Conservation (phyloP, 2,113 vertebrate species). For the Melanotaenia duboulayi region DNA sequence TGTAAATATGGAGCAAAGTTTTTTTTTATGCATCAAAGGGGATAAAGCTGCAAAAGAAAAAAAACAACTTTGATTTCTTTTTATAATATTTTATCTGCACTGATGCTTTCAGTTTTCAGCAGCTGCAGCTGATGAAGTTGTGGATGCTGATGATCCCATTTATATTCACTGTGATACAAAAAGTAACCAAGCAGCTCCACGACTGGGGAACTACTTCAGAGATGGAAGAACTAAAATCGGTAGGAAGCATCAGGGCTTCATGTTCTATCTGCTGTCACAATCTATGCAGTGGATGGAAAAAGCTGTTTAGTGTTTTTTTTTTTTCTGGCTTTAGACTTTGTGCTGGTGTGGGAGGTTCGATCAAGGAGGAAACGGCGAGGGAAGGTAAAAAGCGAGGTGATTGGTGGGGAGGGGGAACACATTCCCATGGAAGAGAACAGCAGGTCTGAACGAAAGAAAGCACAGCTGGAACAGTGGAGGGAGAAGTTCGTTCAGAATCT, state of each 20-base stretch:
- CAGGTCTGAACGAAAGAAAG: constrained; percentile 74
- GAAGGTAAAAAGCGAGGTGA: constrained; percentile 35
- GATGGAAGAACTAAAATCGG: constrained; percentile 82
- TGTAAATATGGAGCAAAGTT: neutral
- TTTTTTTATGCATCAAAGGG: neutral
- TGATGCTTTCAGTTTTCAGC: constrained; percentile 66
- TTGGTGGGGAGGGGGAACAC: constrained; percentile 25
- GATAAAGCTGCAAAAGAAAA: neutral
- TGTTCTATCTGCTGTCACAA: neutral
- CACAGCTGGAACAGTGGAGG: constrained; percentile 71
- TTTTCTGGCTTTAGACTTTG: constrained; percentile 74
- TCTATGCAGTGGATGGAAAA: neutral
- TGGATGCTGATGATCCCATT: constrained; percentile 59
- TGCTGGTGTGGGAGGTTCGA: constrained; percentile 85
- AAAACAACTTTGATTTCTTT: neutral
- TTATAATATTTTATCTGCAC: constrained; percentile 1
- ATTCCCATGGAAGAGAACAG: constrained; percentile 58
- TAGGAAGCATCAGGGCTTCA: constrained; percentile 30
- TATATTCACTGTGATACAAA: constrained; percentile 43
- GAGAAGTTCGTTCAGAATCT: constrained; percentile 81
- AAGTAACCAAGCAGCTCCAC: constrained; percentile 28
- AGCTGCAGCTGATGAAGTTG: constrained; percentile 28
- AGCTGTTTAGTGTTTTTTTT: neutral
- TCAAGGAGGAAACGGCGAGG: constrained; percentile 69
- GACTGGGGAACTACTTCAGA: constrained; percentile 80